phyloP scores from a whole-genome alignment of 2,113 vertebrate species.

The Herpailurus yagouaroundi region DNA sequence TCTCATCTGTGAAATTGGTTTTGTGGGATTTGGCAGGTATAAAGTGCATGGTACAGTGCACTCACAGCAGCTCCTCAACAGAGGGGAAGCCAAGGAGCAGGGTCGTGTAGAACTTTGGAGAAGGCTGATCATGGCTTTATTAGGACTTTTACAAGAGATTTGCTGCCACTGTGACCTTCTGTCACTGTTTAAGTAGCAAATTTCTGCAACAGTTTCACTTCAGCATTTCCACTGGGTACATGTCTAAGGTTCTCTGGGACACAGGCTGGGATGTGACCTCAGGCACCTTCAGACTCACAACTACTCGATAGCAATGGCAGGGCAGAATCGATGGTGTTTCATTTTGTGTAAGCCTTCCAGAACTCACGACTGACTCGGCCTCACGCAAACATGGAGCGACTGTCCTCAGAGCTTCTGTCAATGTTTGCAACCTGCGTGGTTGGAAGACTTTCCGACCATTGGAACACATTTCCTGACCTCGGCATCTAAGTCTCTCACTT shows the following conservation, averaged over 20 bases:
- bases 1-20: constrained; percentile 20
- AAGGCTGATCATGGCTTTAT: not conserved
- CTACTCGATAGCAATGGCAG: not conserved
- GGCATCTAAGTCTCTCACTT: not conserved
- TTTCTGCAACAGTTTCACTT: not conserved
- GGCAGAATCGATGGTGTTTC: accelerated
- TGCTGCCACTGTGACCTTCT: not conserved
- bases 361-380: not conserved
- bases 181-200: not conserved
- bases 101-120: not conserved
- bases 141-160: not conserved
- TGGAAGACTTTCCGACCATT: not conserved
- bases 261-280: not conserved
- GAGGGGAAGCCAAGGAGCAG: not conserved
- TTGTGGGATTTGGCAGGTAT: not conserved
- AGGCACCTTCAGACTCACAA: not conserved
- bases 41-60: not conserved
- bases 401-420: not conserved
- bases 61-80: not conserved
- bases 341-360: not conserved
- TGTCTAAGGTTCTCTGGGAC: not conserved
- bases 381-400: not conserved
- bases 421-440: not conserved
- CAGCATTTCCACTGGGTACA: not conserved
- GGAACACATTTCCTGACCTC: not conserved